Evolutionary conservation across 2,888 invertebrate species (phyloP).

Genomic region (Frankliniella fusca): DNA sequence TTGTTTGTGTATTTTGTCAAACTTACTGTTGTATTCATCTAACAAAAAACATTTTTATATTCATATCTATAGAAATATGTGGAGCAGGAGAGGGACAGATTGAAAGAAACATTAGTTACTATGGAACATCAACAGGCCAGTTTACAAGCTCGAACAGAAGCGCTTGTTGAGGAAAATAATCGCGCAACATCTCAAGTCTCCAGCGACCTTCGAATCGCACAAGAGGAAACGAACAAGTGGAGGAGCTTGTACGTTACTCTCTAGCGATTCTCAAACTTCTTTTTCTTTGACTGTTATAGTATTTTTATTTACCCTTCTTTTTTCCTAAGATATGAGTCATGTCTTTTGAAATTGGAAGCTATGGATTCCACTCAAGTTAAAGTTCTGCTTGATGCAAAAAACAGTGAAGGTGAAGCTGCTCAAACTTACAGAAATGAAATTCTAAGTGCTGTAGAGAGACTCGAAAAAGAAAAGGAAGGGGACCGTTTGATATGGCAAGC

Average conservation of each 20-base stretch:
- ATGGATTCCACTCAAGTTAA: slow-evolving; percentile 38
- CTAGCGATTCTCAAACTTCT: neutral
- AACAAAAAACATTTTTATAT: neutral
- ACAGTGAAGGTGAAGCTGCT: slow-evolving; percentile 35
- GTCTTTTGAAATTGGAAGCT: slow-evolving; percentile 40
- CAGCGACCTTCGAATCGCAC: neutral
- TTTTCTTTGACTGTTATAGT: slow-evolving; percentile 22
- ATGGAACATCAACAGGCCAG: slow-evolving; percentile 11
- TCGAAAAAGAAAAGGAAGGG: slow-evolving; percentile 37
- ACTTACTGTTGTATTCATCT: neutral
- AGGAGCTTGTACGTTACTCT: slow-evolving; percentile 29
- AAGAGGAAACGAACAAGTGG: slow-evolving; percentile 28
- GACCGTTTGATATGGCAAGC: slow-evolving; percentile 35
- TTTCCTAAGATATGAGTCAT: slow-evolving; percentile 40
- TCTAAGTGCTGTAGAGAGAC: slow-evolving; percentile 32
- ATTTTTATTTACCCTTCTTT: slow-evolving; percentile 19
- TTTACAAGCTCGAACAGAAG: neutral
- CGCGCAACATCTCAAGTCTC: neutral
- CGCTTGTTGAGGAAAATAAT: neutral
- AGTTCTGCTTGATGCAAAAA: slow-evolving; percentile 37
- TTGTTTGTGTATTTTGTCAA: neutral
- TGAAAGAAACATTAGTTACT: slow-evolving; percentile 17
- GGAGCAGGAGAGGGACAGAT: slow-evolving; percentile 37
- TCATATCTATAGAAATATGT: slow-evolving; percentile 37
- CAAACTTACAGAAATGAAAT: slow-evolving; percentile 32